Conservation (phyloP, 2,113 vertebrate genomes). For the Colius striatus region DNA sequence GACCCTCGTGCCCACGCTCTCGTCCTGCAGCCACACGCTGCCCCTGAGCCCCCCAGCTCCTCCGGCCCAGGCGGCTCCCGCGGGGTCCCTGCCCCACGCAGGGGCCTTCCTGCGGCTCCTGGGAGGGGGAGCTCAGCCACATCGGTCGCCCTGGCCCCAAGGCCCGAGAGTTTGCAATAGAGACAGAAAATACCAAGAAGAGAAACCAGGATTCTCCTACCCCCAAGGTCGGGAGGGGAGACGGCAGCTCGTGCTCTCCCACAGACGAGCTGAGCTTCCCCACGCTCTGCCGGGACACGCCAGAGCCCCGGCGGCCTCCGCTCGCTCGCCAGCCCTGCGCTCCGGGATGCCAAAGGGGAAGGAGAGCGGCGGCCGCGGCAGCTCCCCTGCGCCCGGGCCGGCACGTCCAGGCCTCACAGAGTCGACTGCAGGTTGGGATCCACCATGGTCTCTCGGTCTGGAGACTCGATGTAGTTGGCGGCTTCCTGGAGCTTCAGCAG, state of each 20-base stretch:
- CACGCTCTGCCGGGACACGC: background rate
- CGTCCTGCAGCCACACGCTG: background rate
- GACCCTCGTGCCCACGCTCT: fast-evolving
- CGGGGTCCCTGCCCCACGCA: conserved; percentile 57
- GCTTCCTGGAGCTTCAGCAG: conserved; percentile 97
- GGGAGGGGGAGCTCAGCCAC: fast-evolving
- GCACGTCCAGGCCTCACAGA: conserved; percentile 62
- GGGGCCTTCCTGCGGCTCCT: conserved; percentile 7
- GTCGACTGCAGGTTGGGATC: conserved; percentile 88
- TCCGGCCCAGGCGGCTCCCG: background rate
- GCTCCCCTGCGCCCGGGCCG: conserved; percentile 39
- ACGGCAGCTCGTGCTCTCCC: background rate
- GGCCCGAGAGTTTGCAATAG: conserved; percentile 58
- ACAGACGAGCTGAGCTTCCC: background rate
- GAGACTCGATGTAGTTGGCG: conserved; percentile 96
- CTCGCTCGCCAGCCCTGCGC: background rate
- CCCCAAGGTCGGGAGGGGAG: conserved; percentile 32
- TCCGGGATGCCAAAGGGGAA: conserved; percentile 39
- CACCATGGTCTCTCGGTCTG: conserved; percentile 87
- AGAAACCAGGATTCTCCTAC: conserved; percentile 71
- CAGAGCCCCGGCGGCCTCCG: conserved; percentile 20
- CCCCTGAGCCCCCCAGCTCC: background rate
- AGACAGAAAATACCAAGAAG: conserved; percentile 56
- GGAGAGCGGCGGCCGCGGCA: conserved; percentile 20
- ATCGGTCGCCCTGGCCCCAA: background rate